Conservation (phyloP, 2,888 invertebrate species). For the Cancer borealis region DNA sequence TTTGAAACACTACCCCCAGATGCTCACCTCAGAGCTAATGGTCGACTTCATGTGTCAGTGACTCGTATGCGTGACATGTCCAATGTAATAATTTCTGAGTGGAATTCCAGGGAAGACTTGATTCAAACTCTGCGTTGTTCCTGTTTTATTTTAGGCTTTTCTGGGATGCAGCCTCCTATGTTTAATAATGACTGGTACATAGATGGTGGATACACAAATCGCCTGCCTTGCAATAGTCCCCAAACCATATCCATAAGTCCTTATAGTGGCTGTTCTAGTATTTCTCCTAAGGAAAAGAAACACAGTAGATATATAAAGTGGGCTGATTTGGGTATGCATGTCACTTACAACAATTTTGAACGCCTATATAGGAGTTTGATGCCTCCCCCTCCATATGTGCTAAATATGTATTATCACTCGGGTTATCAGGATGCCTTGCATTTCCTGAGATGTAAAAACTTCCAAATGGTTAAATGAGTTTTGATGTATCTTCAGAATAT, state of each 20-base stretch:
- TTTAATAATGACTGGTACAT: constrained; percentile 65
- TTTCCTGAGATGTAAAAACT: constrained; percentile 49
- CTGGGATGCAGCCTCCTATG: constrained; percentile 65
- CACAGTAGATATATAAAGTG: constrained; percentile 34
- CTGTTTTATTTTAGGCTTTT: constrained; percentile 71
- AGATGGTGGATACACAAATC: constrained; percentile 75
- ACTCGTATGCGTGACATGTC: constrained; percentile 67
- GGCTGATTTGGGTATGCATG: constrained; percentile 48
- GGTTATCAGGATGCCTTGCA: constrained; percentile 70
- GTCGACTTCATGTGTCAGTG: constrained; percentile 70
- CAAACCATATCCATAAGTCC: constrained; percentile 69
- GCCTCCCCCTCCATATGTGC: constrained; percentile 66
- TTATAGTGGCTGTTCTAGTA: constrained; percentile 67
- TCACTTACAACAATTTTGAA: constrained; percentile 51
- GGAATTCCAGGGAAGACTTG: constrained; percentile 73
- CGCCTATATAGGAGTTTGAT: constrained; percentile 64
- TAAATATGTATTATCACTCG: constrained; percentile 64
- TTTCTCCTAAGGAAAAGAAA: constrained; percentile 61
- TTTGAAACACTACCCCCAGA: constrained; percentile 69
- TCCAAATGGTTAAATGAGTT: background rate
- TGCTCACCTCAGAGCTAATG: constrained; percentile 71
- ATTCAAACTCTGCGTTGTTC: constrained; percentile 74
- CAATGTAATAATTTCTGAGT: constrained; percentile 72
- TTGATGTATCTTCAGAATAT: background rate
- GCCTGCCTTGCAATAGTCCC: constrained; percentile 54